Percentiles rank a stretch among this genome's conserved stretches.
Evolutionary conservation across 2,113 vertebrate genomes (phyloP).

Genomic region (Clarias gariepinus): DNA sequence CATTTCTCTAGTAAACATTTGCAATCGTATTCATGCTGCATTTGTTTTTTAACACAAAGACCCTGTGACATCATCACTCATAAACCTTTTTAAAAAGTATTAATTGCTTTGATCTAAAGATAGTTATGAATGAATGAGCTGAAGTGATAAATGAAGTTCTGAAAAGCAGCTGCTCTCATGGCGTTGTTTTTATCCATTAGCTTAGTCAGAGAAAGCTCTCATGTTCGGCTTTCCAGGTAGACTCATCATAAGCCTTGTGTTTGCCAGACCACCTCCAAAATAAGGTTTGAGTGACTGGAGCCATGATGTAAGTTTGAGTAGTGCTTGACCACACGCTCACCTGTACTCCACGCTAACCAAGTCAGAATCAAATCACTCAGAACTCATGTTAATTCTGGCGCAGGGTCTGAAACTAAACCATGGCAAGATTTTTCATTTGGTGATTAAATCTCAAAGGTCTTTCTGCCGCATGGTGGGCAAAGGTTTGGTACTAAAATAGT

Average conservation of each 20-base stretch:
- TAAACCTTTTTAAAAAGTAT: background rate
- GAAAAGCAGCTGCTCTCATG: background rate
- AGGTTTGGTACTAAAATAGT: too few relatives aligned
- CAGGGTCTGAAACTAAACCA: too few relatives aligned
- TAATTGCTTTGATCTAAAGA: background rate
- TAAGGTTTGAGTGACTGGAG: background rate
- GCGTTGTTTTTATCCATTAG: background rate
- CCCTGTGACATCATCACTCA: background rate
- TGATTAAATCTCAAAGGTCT: too few relatives aligned
- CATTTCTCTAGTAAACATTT: background rate
- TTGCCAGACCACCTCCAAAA: background rate
- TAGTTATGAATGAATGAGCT: background rate
- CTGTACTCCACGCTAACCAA: background rate
- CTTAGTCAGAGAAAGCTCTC: background rate
- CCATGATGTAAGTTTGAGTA: background rate
- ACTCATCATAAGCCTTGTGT: too few relatives aligned
- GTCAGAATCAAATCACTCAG: background rate
- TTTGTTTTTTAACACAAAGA: background rate
- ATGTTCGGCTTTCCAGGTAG: background rate
- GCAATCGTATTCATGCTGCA: background rate
- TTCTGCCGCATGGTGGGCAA: too few relatives aligned
- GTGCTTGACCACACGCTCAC: background rate
- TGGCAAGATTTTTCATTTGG: too few relatives aligned
- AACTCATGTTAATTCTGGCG: too few relatives aligned
- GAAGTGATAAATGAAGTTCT: background rate